phyloP scores from a whole-genome alignment of 2,888 invertebrate species.

The Macaria liturata region DNA sequence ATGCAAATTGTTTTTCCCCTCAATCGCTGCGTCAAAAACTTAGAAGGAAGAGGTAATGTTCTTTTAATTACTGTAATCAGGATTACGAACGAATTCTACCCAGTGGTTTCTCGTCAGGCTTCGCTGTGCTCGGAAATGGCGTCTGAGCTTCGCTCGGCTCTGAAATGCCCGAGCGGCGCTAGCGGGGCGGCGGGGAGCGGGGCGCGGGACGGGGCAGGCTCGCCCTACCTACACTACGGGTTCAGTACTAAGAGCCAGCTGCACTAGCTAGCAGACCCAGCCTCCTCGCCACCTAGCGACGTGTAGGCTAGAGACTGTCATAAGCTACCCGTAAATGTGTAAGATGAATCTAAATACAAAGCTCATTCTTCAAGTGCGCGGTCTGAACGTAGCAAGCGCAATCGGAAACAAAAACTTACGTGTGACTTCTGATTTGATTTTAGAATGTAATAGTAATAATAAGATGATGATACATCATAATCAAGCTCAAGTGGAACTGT shows the following conservation, averaged over 20 bases:
- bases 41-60: conserved; percentile 76
- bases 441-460: not conserved
- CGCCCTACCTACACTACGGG: conserved; percentile 86
- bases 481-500: conserved; percentile 16
- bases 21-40: conserved; percentile 31
- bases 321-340: not conserved
- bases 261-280: conserved; percentile 73
- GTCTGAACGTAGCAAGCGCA: conserved; percentile 14
- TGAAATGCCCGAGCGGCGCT: conserved; percentile 85
- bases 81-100: conserved; percentile 21
- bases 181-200: conserved; percentile 60
- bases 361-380: conserved; percentile 20
- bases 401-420: not conserved
- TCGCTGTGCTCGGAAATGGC: conserved; percentile 90
- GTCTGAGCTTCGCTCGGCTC: conserved; percentile 86
- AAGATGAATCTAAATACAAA: no score
- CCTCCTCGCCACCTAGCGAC: conserved; percentile 75
- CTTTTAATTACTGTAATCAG: conserved; percentile 38
- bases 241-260: conserved; percentile 82
- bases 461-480: conserved; percentile 4
- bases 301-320: conserved; percentile 57
- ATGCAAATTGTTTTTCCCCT: conserved; percentile 10
- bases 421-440: not conserved
- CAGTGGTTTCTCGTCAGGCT: conserved; percentile 72
- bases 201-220: conserved; percentile 79